phyloP scores from a whole-genome alignment of 2,113 vertebrate genomes.

The Hepsetus odoe region DNA sequence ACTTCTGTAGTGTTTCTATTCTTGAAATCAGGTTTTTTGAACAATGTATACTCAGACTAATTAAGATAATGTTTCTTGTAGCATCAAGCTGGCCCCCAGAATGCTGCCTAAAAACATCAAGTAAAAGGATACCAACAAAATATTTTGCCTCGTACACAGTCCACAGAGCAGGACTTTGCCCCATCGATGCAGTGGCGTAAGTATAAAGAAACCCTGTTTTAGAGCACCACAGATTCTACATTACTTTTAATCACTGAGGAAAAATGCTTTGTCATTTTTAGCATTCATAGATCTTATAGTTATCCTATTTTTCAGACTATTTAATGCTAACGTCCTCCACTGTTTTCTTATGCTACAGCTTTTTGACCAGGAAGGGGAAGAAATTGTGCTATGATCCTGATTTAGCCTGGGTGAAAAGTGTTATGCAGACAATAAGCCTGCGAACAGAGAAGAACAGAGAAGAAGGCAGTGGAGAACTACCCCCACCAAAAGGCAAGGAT shows the following conservation, averaged over 20 bases:
- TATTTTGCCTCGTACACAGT: conserved; percentile 9
- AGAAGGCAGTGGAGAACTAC: too few relatives aligned
- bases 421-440: background rate
- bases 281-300: too few relatives aligned
- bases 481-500: background rate
- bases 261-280: background rate
- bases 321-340: background rate
- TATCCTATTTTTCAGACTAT: too few relatives aligned
- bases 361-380: background rate
- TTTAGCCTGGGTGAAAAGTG: background rate
- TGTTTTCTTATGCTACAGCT: conserved; percentile 12
- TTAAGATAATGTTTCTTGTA: background rate
- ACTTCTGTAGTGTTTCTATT: too few relatives aligned
- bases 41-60: background rate
- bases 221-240: background rate
- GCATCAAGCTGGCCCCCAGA: background rate
- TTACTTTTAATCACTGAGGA: background rate
- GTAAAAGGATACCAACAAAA: background rate
- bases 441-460: too few relatives aligned
- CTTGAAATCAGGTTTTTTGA: too few relatives aligned
- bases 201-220: too few relatives aligned
- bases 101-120: conserved; percentile 36
- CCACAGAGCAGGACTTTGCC: conserved; percentile 39
- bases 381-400: background rate
- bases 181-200: conserved; percentile 40